phyloP scores from a whole-genome alignment of 2,797 vertebrate genomes.

The Calcarius lapponicus region DNA sequence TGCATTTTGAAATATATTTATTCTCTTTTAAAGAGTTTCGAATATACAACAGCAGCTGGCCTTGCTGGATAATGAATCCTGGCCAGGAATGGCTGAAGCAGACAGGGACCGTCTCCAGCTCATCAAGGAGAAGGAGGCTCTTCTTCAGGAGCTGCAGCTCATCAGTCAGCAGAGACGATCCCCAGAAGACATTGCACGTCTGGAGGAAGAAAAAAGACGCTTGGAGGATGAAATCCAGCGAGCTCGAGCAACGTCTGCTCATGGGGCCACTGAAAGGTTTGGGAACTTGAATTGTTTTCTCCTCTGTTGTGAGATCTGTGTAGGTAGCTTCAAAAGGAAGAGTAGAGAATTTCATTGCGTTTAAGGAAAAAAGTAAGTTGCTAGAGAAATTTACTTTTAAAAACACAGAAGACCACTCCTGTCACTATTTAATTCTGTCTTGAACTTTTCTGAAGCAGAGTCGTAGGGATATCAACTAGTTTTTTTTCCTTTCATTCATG shows the following conservation, averaged over 20 bases:
- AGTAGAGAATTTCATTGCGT: not conserved
- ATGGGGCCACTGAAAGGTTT: conserved; percentile 94
- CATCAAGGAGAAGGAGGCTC: conserved; percentile 95
- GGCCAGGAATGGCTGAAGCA: conserved; percentile 93
- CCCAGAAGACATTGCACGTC: conserved; percentile 82
- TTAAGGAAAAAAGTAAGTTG: not conserved
- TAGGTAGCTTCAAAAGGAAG: not conserved
- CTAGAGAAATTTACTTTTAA: not conserved
- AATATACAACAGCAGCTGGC: conserved; percentile 95
- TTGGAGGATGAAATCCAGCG: conserved; percentile 93
- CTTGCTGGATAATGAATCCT: conserved; percentile 91
- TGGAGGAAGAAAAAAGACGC: conserved; percentile 88
- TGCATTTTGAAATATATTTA: not conserved
- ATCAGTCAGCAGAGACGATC: conserved; percentile 88
- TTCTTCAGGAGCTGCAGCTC: conserved; percentile 93
- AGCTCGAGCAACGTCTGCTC: conserved; percentile 86
- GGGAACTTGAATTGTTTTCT: not conserved
- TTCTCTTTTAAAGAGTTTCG: conserved; percentile 82
- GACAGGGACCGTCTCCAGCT: conserved; percentile 95
- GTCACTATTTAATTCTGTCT: not conserved
- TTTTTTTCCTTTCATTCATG: not conserved
- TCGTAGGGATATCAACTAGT: not conserved
- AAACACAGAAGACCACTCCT: not conserved
- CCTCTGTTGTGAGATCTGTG: not conserved
- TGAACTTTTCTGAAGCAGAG: not conserved